These are phyloP conservation scores for Mythimna vitellina DNA, from an alignment of 2,888 invertebrate genomes.

Conservation along the genomic window DNA sequence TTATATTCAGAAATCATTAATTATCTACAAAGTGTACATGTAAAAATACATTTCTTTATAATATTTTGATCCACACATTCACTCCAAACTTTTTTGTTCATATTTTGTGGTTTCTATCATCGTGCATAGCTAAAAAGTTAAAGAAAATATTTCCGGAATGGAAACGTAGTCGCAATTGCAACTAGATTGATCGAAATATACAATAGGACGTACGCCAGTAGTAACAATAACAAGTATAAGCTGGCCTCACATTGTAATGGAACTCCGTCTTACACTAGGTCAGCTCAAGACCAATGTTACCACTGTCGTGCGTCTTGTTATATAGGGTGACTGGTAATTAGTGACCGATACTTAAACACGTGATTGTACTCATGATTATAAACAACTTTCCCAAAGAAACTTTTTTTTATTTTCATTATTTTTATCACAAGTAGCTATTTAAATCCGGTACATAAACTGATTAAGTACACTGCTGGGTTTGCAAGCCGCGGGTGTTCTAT, in stretches of 20 bases:
- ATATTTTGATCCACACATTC: slow-evolving; percentile 31
- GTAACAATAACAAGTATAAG: neutral
- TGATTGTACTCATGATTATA: too few species aligned
- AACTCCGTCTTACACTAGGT: neutral
- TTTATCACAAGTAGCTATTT: too few species aligned
- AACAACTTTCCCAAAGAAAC: too few species aligned
- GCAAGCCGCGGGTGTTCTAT: too few species aligned
- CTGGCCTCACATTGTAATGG: neutral
- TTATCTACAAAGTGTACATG: slow-evolving; percentile 54
- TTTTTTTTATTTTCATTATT: too few species aligned
- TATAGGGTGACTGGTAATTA: too few species aligned
- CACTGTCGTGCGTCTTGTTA: neutral
- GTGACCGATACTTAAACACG: too few species aligned
- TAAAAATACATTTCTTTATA: slow-evolving; percentile 67
- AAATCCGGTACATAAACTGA: too few species aligned
- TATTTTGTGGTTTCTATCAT: neutral
- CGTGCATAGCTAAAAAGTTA: neutral
- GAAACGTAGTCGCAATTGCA: neutral
- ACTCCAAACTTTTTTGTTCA: neutral
- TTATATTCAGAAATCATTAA: slow-evolving; percentile 33
- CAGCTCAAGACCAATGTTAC: neutral
- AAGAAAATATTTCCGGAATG: neutral
- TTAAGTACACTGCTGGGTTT: too few species aligned
- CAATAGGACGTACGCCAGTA: neutral
- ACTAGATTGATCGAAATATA: neutral